Conservation (phyloP, 2,113 vertebrate genomes). For the Lipophrys pholis region DNA sequence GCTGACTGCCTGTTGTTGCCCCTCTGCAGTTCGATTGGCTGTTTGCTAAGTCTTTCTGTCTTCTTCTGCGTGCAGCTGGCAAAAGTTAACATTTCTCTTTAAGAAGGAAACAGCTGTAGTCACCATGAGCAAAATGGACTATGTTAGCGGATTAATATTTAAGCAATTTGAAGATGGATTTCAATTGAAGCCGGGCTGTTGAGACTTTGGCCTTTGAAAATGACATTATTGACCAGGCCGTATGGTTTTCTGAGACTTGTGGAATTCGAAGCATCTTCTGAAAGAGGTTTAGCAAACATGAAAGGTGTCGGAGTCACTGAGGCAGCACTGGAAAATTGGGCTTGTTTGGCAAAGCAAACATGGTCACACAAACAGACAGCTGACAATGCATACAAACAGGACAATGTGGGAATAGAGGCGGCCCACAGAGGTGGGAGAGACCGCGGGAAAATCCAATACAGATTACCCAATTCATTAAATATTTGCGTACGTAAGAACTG, state of each 20-base stretch:
- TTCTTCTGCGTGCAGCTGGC: not conserved
- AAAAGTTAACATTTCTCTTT: not conserved
- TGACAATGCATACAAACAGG: not conserved
- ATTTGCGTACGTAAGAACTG: no score
- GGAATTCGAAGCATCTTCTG: not conserved
- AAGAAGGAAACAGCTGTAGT: not conserved
- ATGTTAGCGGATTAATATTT: not conserved
- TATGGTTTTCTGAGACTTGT: not conserved
- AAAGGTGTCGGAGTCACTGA: not conserved
- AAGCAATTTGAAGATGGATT: not conserved
- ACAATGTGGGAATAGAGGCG: not conserved
- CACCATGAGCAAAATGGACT: not conserved
- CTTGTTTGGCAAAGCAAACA: not conserved
- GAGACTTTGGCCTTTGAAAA: no score
- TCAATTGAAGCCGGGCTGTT: not conserved
- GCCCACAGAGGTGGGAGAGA: no score
- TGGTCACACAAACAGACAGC: not conserved
- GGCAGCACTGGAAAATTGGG: not conserved
- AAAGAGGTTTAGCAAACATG: not conserved
- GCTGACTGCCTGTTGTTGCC: not conserved
- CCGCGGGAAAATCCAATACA: no score
- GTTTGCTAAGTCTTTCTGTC: not conserved
- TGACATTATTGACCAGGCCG: no score
- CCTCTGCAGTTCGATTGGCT: not conserved
- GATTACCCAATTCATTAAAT: no score